Conservation (phyloP, 2,888 invertebrate genomes). For the Eudemis profundana region DNA sequence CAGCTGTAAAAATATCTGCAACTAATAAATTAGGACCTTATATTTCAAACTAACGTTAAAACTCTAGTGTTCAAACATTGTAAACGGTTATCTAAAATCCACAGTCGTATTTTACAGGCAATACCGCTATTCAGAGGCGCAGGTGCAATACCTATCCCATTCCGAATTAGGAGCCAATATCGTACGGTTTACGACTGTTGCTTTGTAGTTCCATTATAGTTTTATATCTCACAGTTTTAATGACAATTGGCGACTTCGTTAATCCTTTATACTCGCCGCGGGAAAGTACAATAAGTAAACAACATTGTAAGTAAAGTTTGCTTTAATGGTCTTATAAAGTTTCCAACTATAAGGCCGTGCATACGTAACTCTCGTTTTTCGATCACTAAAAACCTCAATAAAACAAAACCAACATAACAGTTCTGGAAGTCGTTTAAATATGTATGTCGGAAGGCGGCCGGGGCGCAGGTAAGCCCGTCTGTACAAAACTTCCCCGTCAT, state of each 20-base stretch:
- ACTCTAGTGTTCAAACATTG: slow-evolving; percentile 46
- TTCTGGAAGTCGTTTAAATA: slow-evolving; percentile 43
- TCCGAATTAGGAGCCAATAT: slow-evolving; percentile 78
- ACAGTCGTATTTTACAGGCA: slow-evolving; percentile 66
- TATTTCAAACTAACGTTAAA: slow-evolving; percentile 29
- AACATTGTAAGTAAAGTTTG: slow-evolving; percentile 13
- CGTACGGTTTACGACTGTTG: slow-evolving; percentile 64
- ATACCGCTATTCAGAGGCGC: slow-evolving; percentile 53
- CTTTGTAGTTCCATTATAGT: slow-evolving; percentile 45
- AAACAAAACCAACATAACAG: slow-evolving; percentile 37
- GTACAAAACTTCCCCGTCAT: slow-evolving; percentile 35
- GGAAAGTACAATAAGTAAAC: slow-evolving; percentile 27
- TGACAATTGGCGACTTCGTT: slow-evolving; percentile 41
- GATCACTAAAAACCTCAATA: slow-evolving; percentile 32
- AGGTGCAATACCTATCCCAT: slow-evolving; percentile 75
- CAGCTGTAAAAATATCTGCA: no score
- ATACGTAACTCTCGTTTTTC: slow-evolving; percentile 27
- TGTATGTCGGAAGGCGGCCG: slow-evolving; percentile 40
- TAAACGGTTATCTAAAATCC: slow-evolving; percentile 56
- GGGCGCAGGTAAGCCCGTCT: slow-evolving; percentile 41
- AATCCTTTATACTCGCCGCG: slow-evolving; percentile 36
- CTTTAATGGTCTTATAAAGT: slow-evolving; percentile 10
- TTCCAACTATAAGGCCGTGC: slow-evolving; percentile 10
- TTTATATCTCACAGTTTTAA: slow-evolving; percentile 40
- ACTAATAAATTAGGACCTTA: no score